Evolutionary conservation across 2,797 vertebrate species (phyloP), one percentile per base, ranked within the genome.

Genomic region (Loris lydekkerianus): DNA sequence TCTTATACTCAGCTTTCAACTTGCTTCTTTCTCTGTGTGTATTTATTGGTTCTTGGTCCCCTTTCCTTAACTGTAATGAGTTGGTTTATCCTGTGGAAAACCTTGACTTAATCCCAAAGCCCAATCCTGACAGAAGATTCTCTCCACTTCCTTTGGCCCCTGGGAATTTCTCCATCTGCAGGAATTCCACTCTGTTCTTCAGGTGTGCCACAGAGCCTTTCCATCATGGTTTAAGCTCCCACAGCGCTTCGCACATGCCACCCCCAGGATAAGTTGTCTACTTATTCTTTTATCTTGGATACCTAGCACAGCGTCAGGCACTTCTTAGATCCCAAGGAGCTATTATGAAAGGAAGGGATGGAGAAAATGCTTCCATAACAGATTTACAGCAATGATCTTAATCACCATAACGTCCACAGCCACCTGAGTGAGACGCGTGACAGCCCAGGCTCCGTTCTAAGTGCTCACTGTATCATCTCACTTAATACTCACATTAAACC

Each of bases 61-160:
- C 73, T 94, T 84, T 84, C 46, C 37, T 78, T 82, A 53, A 61
- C 37, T 92, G 27, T 80, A 80, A 92, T 87, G 78, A 53, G 77
- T 72, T 92, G 58, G 11, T 70, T 95, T 72, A 40, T 65, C 84
- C 49, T n/a, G 8, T 61, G 67, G 29, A 77, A 82, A 91, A 81
- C 40, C 46, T 85, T 93, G 73, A 81, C 37, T 73, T 56, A 91
- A 0, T 81, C 40, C 7, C 53, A 69, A 95, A 72, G 6, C 18
- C 20, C 13, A 15, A 31, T 65, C 31, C 70, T 73, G 65, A 49
- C 14, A 82, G 37, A 93, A 86, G 25, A 60, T 92, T 87, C 70
- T 56, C 63, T 82, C 21, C 58, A n/a, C 14, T 75, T 94, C 58
- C 70, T 81, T 86, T 77, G 60, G 60, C 27, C 53, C 31, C 31